Evolutionary conservation across 2,888 invertebrate genomes (phyloP), one percentile per base, ranked within the genome.

Genomic region (Drosophila eohydei): DNA sequence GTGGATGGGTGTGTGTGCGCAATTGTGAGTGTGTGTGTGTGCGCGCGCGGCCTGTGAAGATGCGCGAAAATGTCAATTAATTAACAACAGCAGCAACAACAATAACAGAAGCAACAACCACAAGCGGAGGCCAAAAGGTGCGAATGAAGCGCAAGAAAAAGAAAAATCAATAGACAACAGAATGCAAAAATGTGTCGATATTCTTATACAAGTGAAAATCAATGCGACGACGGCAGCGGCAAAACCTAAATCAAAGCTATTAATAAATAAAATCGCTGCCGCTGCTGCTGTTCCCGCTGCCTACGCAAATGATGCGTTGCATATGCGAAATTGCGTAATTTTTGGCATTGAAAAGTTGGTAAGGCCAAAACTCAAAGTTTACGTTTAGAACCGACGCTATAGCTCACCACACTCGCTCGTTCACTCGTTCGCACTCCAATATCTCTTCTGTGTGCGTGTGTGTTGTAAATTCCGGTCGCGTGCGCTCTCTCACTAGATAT

Each of bases 121-220:
- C 34, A 61, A 58, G 16, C 69, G 71, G 63, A 69, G 88, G 84
- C 58, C 73, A 80, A 83, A 72, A 83, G 83, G 88, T 84, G 89
- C 84, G 89, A 84, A 88, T 84, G 89, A 88, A 78, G 85, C 88
- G 88, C 67, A 87, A 83, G 80, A 84, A 87, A 87, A 89, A 88
- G 76, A 83, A 83, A 89, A 89, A 87, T 87, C 88, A 89, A 88
- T 84, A 85, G 78, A 48, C 48, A 55, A 70, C 59, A 62, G 70
- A 84, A 80, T 83, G 82, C 82, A 75, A 78, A 88, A 78, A 84
- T 84, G 87, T 74, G 56, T 81, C 81, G 76, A 68, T 68, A 79
- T 76, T 73, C 61, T 63, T 41, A 32, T 54, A 55, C 46, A 63
- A 62, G 21, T 51, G 62, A 59, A 72, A 69, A 71, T 66, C 69